A percentile compares a stretch with the other conserved stretches of the same genome.
phyloP scores from a whole-genome alignment of 2,797 vertebrate species.

The Cuculus canorus region DNA sequence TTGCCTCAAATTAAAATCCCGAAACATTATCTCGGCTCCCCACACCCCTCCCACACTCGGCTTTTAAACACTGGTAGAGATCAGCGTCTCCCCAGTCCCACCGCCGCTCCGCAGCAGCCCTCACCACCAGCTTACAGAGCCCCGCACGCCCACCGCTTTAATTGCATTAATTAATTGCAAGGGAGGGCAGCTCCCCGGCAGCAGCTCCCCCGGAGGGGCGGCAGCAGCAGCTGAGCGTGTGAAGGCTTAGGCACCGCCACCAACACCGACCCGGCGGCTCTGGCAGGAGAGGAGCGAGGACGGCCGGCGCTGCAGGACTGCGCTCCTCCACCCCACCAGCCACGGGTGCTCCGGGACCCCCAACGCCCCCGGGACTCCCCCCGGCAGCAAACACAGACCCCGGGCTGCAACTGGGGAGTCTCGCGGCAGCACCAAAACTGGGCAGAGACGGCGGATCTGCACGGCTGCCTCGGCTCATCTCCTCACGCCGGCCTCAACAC shows the following conservation, averaged over 20 bases:
- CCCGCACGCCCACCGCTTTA: neutral
- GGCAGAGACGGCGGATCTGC: neutral
- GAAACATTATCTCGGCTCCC: neutral
- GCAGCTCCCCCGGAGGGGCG: neutral
- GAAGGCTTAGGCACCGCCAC: fast-evolving
- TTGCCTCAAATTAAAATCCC: neutral
- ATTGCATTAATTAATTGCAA: conserved; percentile 24
- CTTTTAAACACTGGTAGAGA: neutral
- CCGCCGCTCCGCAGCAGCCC: neutral
- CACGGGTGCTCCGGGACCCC: fast-evolving
- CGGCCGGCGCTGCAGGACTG: neutral
- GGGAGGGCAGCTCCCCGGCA: neutral
- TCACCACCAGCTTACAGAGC: neutral
- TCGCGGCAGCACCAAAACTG: fast-evolving
- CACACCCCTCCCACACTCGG: neutral
- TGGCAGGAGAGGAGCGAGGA: neutral
- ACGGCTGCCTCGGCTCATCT: neutral
- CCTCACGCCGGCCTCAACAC: fast-evolving
- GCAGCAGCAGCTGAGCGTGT: neutral
- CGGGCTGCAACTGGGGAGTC: fast-evolving
- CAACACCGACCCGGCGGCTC: neutral
- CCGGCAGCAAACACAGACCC: neutral
- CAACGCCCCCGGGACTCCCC: neutral
- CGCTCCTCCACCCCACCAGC: neutral
- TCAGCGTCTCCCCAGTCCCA: neutral